Evolutionary conservation across 1,140 invertebrate genomes (phyloP).

Genomic region (Leptestheria dahalacensis): DNA sequence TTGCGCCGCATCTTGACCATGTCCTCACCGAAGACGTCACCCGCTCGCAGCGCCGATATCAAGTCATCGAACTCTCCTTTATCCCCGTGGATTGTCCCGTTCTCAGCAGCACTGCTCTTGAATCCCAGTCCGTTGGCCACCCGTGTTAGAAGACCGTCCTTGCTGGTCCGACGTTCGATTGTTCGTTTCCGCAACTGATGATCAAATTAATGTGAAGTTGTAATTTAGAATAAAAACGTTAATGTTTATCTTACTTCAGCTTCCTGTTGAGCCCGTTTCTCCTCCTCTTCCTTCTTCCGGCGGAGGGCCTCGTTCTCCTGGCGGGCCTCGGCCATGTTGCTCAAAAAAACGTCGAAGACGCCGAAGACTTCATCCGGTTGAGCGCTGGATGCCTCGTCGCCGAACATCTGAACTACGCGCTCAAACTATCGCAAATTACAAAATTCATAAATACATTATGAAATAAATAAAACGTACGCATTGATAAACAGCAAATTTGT

Average conservation of each 20-base stretch:
- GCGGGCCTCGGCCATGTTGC: conserved; percentile 66
- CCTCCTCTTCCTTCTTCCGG: conserved; percentile 75
- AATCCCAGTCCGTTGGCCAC: conserved; percentile 20
- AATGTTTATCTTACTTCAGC: conserved; percentile 50
- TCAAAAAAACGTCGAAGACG: conserved; percentile 79
- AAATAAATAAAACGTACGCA: not conserved
- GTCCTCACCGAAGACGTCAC: conserved; percentile 94
- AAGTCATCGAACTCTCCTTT: conserved; percentile 93
- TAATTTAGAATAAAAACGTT: not conserved
- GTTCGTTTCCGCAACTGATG: conserved; percentile 64
- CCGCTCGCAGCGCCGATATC: conserved; percentile 86
- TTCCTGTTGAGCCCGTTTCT: conserved; percentile 75
- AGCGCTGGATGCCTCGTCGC: conserved; percentile 67
- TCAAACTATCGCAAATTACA: conserved; percentile 46
- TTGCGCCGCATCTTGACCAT: conserved; percentile 80
- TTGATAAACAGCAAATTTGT: not conserved
- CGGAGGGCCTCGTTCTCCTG: conserved; percentile 76
- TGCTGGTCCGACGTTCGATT: conserved; percentile 65
- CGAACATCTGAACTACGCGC: conserved; percentile 69
- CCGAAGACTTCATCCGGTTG: conserved; percentile 95
- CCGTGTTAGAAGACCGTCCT: conserved; percentile 45
- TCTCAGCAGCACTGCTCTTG: conserved; percentile 19
- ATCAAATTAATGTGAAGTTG: not conserved
- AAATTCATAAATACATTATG: not conserved
- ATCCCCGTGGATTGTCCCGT: conserved; percentile 29